phyloP scores from a whole-genome alignment of 2,888 invertebrate species.

The Aleiodes leptofemur region DNA sequence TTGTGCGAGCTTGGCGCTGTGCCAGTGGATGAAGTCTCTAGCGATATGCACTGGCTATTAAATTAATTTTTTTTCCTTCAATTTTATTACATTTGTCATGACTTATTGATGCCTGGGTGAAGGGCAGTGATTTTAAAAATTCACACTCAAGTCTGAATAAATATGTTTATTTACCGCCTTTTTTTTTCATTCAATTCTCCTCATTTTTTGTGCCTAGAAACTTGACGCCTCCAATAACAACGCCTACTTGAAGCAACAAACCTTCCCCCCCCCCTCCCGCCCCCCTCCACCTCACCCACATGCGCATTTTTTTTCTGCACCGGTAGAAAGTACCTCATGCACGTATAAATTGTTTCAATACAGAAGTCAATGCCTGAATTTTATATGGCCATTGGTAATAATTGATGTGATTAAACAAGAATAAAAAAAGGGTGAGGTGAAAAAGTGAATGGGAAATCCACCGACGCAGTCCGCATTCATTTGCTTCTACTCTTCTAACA shows the following conservation, averaged over 20 bases:
- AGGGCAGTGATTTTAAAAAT: not conserved
- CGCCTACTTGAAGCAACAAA: not conserved
- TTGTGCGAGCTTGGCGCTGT: conserved; percentile 4
- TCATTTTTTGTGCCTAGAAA: not conserved
- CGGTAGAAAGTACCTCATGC: conserved; percentile 19
- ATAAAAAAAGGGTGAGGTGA: conserved; percentile 26
- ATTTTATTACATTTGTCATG: not conserved
- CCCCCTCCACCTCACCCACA: conserved; percentile 6
- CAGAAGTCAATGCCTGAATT: conserved; percentile 10
- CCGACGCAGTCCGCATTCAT: conserved; percentile 39
- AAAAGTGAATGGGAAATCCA: conserved; percentile 45
- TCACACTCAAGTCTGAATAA: not conserved
- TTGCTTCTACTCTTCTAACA: not conserved
- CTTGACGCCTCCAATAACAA: conserved; percentile 9
- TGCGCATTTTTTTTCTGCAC: no score
- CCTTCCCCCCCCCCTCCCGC: no score
- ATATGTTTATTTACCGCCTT: not conserved
- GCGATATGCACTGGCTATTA: conserved; percentile 8
- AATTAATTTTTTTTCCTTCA: conserved; percentile 2
- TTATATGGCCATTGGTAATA: conserved; percentile 16
- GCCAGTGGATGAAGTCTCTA: conserved; percentile 9
- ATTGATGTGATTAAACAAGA: not conserved
- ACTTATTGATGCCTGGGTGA: not conserved
- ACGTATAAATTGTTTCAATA: conserved; percentile 12
- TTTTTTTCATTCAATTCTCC: not conserved